A percentile compares a stretch with the other conserved stretches of the same genome.
Conservation (phyloP, 2,113 vertebrate species). For the Puntigrus tetrazona region DNA sequence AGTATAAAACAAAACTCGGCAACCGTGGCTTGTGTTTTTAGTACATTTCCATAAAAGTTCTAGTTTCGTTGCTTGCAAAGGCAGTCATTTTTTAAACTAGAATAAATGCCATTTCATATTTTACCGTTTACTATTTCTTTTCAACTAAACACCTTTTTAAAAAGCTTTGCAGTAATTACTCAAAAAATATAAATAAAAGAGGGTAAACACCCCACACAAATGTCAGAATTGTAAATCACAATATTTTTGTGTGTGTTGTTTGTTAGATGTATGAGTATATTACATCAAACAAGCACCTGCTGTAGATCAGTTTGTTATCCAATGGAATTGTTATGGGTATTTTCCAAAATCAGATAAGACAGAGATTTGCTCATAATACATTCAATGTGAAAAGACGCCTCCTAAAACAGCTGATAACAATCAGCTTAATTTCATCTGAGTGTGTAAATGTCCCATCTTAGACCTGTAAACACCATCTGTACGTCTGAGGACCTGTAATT, state of each 20-base stretch:
- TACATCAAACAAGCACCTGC: neutral
- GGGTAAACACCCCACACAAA: neutral
- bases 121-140: neutral
- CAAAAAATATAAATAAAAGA: neutral
- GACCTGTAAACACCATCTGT: constrained; percentile 65
- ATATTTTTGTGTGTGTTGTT: neutral
- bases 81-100: neutral
- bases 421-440: constrained; percentile 57
- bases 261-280: too few species aligned
- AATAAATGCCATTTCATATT: neutral
- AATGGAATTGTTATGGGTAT: neutral
- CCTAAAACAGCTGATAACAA: neutral
- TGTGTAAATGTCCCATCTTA: constrained; percentile 60
- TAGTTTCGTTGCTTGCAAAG: neutral
- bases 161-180: neutral
- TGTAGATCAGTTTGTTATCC: neutral
- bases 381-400: neutral
- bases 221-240: neutral
- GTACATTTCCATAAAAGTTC: neutral
- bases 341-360: neutral
- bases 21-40: neutral
- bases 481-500: constrained; percentile 45
- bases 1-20: neutral
- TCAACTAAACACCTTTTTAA: neutral
- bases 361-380: neutral